These are phyloP conservation scores for Pristionchus pacificus DNA, from an alignment of 1,140 invertebrate genomes.

Conservation along the genomic window DNA sequence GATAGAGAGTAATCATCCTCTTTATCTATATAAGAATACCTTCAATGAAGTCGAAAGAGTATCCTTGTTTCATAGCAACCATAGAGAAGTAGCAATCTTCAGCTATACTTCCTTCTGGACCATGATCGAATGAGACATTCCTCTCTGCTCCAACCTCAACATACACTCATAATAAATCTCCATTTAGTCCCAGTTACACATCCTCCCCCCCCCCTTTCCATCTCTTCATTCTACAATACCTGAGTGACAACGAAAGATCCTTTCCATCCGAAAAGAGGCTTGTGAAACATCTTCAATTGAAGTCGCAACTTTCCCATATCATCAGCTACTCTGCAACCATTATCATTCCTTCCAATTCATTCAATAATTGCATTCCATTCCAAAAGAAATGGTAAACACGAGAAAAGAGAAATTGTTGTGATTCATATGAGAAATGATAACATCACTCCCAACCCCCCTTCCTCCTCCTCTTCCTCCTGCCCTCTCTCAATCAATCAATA, in stretches of 20 bases:
- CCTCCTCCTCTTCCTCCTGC: background rate
- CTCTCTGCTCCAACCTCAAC: constrained; percentile 77
- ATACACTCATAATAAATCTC: background rate
- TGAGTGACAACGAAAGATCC: constrained; percentile 85
- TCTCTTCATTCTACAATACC: too few species aligned
- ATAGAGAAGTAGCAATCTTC: constrained; percentile 95
- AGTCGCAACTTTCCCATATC: constrained; percentile 86
- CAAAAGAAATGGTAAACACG: too few species aligned
- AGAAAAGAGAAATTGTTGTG: too few species aligned
- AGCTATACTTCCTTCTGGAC: constrained; percentile 88
- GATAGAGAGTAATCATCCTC: too few species aligned
- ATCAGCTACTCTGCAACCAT: constrained; percentile 71
- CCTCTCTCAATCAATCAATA: constrained; percentile 1
- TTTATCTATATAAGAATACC: constrained; percentile 63
- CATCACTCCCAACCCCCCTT: too few species aligned
- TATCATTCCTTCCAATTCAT: background rate
- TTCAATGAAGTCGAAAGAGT: constrained; percentile 82
- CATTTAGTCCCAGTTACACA: too few species aligned
- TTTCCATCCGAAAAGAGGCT: constrained; percentile 95
- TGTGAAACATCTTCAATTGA: constrained; percentile 87
- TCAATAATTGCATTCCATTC: background rate
- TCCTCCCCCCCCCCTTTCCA: too few species aligned
- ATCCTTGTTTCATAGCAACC: constrained; percentile 67
- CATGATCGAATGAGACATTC: constrained; percentile 88
- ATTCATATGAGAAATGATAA: too few species aligned